A percentile compares a stretch with the other conserved stretches of the same genome.
These are phyloP conservation scores for Origma solitaria DNA, from an alignment of 2,113 vertebrate species.

Conservation along the genomic window DNA sequence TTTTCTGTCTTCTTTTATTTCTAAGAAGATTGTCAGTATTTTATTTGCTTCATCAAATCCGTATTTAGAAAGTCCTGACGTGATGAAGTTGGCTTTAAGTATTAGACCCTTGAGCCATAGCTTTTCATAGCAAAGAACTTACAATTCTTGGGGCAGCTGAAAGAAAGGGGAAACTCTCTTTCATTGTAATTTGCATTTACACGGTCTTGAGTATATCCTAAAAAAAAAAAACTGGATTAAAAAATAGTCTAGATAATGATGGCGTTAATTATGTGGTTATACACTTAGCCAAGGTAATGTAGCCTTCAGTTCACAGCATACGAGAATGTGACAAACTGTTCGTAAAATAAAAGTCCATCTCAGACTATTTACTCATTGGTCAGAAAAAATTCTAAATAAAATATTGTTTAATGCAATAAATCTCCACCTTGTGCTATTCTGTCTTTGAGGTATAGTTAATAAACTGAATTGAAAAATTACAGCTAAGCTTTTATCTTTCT, in stretches of 20 bases:
- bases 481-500: neutral
- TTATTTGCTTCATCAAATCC: neutral
- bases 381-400: neutral
- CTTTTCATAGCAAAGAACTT: neutral
- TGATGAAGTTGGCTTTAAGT: rapidly evolving
- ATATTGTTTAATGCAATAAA: neutral
- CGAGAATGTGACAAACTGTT: neutral
- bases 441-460: neutral
- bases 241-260: neutral
- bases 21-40: neutral
- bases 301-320: neutral
- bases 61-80: neutral
- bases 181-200: neutral
- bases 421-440: neutral
- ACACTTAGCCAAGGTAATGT: neutral
- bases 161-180: neutral
- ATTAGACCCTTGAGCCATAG: neutral
- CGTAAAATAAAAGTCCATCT: neutral
- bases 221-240: neutral
- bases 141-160: neutral
- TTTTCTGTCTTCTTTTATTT: neutral
- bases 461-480: neutral
- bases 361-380: neutral
- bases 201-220: neutral
- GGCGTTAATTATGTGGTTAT: neutral